Evolutionary conservation across 1,140 invertebrate species (phyloP).

Genomic region (Ceratina australensis): DNA sequence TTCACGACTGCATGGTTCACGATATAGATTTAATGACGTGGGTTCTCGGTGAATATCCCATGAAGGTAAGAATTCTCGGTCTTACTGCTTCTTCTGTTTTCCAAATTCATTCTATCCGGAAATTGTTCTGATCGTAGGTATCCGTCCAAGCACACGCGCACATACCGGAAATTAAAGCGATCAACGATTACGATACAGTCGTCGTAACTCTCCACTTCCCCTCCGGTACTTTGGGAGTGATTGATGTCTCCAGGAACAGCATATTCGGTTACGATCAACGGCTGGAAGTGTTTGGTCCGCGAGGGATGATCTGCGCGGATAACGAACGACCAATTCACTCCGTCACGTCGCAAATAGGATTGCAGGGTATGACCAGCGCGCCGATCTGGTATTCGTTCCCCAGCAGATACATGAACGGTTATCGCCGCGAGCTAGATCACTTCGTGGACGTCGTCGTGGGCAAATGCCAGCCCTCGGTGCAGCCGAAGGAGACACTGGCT

Average conservation of each 20-base stretch:
- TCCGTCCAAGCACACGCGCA: constrained; percentile 80
- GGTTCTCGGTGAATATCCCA: constrained; percentile 83
- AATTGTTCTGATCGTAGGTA: constrained; percentile 69
- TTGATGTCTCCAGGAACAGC: constrained; percentile 84
- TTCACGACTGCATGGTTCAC: constrained; percentile 87
- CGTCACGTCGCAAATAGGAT: constrained; percentile 73
- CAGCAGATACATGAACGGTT: constrained; percentile 82
- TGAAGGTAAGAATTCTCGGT: constrained; percentile 61
- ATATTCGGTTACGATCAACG: constrained; percentile 87
- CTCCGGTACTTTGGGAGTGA: constrained; percentile 82
- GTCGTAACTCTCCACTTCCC: constrained; percentile 82
- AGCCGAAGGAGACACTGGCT: constrained; percentile 79
- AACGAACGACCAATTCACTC: constrained; percentile 81
- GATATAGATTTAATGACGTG: constrained; percentile 85
- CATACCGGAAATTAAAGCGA: constrained; percentile 81
- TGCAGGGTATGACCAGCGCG: constrained; percentile 73
- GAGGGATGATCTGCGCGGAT: constrained; percentile 81
- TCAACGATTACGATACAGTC: constrained; percentile 85
- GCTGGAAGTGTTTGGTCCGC: constrained; percentile 83
- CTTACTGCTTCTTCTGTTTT: neutral
- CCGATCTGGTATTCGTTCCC: constrained; percentile 84
- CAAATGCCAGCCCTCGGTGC: constrained; percentile 74
- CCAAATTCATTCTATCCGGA: neutral
- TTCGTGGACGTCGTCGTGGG: constrained; percentile 83
- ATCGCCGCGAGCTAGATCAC: constrained; percentile 83